phyloP scores from a whole-genome alignment of 2,113 vertebrate genomes.

The Sylvietta virens region DNA sequence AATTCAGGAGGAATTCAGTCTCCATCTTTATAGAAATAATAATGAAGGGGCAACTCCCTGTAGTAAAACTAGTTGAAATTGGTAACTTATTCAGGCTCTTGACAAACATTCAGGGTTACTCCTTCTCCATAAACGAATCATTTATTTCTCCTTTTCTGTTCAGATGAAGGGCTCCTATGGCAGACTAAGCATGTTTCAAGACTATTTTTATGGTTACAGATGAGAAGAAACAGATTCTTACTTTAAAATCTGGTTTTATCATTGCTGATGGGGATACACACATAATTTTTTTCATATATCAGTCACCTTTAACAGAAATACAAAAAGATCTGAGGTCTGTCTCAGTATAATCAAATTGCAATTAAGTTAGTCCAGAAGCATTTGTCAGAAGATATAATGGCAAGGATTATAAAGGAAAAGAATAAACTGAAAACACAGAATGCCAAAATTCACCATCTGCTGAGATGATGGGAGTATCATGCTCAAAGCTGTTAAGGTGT shows the following conservation, averaged over 20 bases:
- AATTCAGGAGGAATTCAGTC: not conserved
- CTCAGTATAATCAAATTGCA: not conserved
- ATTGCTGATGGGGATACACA: not conserved
- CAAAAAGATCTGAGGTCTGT: not conserved
- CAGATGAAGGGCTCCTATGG: not conserved
- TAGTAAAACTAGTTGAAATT: not conserved
- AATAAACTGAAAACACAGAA: constrained; percentile 53
- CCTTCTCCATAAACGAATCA: not conserved
- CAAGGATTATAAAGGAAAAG: constrained; percentile 35
- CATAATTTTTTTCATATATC: not conserved
- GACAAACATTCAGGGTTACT: not conserved
- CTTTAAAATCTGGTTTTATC: not conserved
- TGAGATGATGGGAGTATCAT: constrained; percentile 43
- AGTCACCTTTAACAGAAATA: not conserved
- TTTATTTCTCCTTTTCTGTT: not conserved
- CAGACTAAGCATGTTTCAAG: not conserved
- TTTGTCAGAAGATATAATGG: constrained; percentile 42
- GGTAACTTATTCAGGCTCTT: not conserved
- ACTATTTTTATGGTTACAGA: not conserved
- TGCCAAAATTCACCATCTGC: constrained; percentile 65
- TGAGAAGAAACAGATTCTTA: not conserved
- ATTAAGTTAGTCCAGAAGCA: not conserved
- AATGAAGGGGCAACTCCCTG: not conserved
- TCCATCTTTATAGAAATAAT: not conserved
- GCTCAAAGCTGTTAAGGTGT: constrained; percentile 66